These are phyloP conservation scores for Geophilus truncorum DNA, from an alignment of 2,888 invertebrate genomes.

Conservation along the genomic window DNA sequence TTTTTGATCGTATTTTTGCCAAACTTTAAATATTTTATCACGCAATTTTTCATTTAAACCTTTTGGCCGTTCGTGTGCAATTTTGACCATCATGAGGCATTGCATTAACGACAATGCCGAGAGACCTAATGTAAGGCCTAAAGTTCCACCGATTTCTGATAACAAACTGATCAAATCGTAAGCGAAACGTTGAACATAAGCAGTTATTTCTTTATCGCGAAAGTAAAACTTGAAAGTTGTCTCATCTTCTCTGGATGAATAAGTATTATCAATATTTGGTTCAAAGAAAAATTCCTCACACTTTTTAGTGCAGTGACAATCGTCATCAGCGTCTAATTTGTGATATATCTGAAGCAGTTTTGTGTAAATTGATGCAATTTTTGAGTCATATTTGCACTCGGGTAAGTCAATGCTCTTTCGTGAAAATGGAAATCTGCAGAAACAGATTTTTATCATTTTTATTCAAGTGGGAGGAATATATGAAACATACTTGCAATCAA, in stretches of 20 bases:
- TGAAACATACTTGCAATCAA: neutral
- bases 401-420: neutral
- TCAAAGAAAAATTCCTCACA: neutral
- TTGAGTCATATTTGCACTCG: neutral
- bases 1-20: neutral
- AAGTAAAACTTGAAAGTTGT: neutral
- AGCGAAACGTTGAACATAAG: neutral
- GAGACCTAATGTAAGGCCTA: neutral
- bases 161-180: neutral
- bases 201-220: neutral
- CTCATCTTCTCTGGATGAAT: neutral
- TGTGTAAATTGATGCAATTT: neutral
- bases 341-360: neutral
- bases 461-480: no score
- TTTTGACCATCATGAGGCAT: neutral
- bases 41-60: neutral
- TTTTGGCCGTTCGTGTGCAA: neutral
- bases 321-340: neutral
- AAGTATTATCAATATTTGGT: neutral
- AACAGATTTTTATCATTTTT: neutral
- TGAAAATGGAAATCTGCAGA: neutral
- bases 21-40: neutral
- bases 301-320: neutral
- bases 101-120: neutral
- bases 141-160: neutral